Evolutionary conservation across 92 coral and sea anemone species (phyloP).

Genomic region (Meandrina meandrites): DNA sequence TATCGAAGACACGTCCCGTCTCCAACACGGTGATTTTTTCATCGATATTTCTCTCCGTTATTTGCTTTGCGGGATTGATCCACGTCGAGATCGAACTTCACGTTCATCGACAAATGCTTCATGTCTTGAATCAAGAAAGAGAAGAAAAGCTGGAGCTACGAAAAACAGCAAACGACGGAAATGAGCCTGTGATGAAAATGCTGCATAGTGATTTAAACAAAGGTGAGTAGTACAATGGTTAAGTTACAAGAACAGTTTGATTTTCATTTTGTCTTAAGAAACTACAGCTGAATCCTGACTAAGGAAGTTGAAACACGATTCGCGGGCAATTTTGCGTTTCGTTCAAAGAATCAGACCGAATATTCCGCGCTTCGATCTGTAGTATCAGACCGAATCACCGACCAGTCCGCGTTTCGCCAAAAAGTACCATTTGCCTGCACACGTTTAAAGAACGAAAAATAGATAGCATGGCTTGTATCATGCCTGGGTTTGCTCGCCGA

Average conservation of each 20-base stretch:
- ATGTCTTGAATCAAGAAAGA: constrained; percentile 16
- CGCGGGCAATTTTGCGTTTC: not conserved
- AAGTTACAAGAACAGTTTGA: not conserved
- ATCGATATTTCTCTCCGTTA: not conserved
- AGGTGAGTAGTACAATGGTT: not conserved
- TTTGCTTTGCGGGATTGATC: constrained; percentile 16
- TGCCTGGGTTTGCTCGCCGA: too few relatives aligned
- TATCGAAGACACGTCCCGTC: not conserved
- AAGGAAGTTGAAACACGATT: not conserved
- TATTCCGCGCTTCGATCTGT: too few relatives aligned
- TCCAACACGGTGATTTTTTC: not conserved
- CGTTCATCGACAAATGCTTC: constrained; percentile 31
- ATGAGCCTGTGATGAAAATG: not conserved
- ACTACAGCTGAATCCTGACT: not conserved
- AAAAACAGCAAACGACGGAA: not conserved
- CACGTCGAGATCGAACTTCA: constrained; percentile 46
- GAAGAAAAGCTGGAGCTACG: not conserved
- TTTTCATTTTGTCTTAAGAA: not conserved
- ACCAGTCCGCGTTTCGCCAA: too few relatives aligned
- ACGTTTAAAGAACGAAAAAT: too few relatives aligned
- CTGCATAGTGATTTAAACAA: not conserved
- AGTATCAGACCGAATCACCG: too few relatives aligned
- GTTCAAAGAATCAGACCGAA: too few relatives aligned
- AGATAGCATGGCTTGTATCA: too few relatives aligned
- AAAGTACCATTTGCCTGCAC: too few relatives aligned